These are phyloP conservation scores for Cecropterus lyciades DNA, from an alignment of 1,140 invertebrate species.

Conservation along the genomic window DNA sequence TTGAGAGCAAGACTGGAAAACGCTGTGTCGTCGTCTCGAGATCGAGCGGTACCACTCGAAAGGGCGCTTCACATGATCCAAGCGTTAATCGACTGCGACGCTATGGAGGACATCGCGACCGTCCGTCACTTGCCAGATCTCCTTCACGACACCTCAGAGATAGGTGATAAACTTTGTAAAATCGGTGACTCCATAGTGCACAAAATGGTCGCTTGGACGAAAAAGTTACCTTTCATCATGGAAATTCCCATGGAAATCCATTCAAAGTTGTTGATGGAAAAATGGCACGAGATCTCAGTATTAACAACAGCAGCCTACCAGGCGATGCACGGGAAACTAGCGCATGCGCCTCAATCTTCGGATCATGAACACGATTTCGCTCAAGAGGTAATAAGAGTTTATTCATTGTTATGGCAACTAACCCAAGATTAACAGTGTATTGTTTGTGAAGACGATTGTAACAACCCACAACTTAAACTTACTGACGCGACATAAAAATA, in stretches of 20 bases:
- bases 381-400: constrained; percentile 86
- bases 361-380: constrained; percentile 89
- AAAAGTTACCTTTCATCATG: constrained; percentile 97
- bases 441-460: background rate
- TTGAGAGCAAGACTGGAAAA: constrained; percentile 94
- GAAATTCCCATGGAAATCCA: constrained; percentile 97
- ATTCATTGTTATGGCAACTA: constrained; percentile 25
- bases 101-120: constrained; percentile 97
- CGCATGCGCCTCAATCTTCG: constrained; percentile 80
- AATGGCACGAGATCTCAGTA: constrained; percentile 98
- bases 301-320: constrained; percentile 97
- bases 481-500: no score
- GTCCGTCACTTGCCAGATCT: constrained; percentile 95
- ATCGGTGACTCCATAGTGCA: constrained; percentile 98
- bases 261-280: constrained; percentile 97
- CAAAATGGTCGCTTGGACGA: constrained; percentile 99
- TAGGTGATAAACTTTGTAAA: constrained; percentile 96
- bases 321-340: constrained; percentile 91
- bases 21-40: constrained; percentile 93
- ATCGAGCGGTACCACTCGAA: constrained; percentile 92
- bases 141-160: constrained; percentile 94
- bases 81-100: constrained; percentile 96
- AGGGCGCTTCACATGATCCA: constrained; percentile 94
- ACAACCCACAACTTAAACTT: background rate
- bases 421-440: constrained; percentile 19